Evolutionary conservation across 2,888 invertebrate species (phyloP).

Genomic region (Pachycephus smyrnensis): DNA sequence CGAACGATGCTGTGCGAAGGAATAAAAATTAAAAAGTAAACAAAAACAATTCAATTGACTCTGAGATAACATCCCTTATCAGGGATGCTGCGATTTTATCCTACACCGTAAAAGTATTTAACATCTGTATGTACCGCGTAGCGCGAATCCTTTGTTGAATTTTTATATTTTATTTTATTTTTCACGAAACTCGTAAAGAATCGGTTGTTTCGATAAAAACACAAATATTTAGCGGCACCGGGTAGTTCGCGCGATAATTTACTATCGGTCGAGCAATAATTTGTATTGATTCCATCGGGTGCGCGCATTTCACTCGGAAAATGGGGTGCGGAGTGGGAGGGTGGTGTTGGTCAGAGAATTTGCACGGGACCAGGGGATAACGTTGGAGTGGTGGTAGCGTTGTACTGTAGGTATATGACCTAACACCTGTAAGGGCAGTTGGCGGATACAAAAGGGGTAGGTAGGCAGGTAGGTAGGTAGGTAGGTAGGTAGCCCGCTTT

Average conservation of each 20-base stretch:
- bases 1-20: neutral
- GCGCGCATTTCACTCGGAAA: constrained; percentile 27
- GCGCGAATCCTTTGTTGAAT: too few relatives aligned
- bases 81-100: neutral
- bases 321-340: constrained; percentile 2
- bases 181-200: neutral
- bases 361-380: neutral
- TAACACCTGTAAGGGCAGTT: neutral
- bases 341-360: neutral
- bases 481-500: constrained; percentile 17
- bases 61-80: neutral
- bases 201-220: neutral
- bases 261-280: constrained; percentile 28
- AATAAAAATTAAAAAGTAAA: neutral
- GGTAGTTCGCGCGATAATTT: constrained; percentile 26
- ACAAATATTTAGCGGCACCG: neutral
- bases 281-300: constrained; percentile 1
- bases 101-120: neutral
- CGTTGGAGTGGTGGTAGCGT: neutral
- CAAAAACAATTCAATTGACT: neutral
- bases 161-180: neutral
- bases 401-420: neutral
- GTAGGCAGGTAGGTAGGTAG: neutral
- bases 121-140: neutral
- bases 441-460: neutral